A percentile compares a stretch with the other conserved stretches of the same genome.
These are phyloP conservation scores for Spizaetus ornatus DNA, from an alignment of 2,113 vertebrate species.

Conservation along the genomic window DNA sequence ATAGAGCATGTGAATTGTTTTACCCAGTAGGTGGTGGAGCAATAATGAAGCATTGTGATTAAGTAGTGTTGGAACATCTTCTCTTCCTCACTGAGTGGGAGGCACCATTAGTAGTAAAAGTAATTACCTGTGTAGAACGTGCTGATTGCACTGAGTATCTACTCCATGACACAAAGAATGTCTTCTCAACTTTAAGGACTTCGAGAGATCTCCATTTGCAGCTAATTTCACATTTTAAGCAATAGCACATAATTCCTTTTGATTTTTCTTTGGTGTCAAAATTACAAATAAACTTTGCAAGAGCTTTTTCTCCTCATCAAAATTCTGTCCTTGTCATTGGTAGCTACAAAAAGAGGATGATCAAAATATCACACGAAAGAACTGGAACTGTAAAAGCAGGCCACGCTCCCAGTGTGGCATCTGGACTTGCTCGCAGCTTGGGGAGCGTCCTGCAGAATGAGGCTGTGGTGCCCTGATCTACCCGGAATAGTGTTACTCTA, in stretches of 20 bases:
- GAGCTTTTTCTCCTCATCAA: conserved; percentile 4
- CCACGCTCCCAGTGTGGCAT: neutral
- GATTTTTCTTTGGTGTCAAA: neutral
- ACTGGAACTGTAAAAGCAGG: neutral
- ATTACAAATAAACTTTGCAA: conserved; percentile 50
- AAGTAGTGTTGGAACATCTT: conserved; percentile 84
- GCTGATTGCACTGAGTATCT: conserved; percentile 83
- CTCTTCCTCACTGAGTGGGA: conserved; percentile 79
- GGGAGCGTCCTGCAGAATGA: neutral
- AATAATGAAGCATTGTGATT: conserved; percentile 88
- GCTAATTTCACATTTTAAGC: conserved; percentile 66
- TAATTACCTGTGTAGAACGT: conserved; percentile 83
- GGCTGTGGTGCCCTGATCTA: neutral
- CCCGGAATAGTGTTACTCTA: neutral
- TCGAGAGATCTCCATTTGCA: conserved; percentile 66
- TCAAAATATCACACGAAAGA: neutral
- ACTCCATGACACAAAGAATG: conserved; percentile 55
- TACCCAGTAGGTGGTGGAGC: conserved; percentile 79
- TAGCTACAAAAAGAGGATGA: neutral
- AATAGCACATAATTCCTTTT: conserved; percentile 46
- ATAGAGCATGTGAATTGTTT: conserved; percentile 77
- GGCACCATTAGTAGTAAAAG: conserved; percentile 92
- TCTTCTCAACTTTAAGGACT: conserved; percentile 59
- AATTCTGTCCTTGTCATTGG: neutral
- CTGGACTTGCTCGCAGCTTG: neutral